A percentile compares a stretch with the other conserved stretches of the same genome.
Conservation (phyloP, 1,140 invertebrate species). For the Zaprionus africanus region DNA sequence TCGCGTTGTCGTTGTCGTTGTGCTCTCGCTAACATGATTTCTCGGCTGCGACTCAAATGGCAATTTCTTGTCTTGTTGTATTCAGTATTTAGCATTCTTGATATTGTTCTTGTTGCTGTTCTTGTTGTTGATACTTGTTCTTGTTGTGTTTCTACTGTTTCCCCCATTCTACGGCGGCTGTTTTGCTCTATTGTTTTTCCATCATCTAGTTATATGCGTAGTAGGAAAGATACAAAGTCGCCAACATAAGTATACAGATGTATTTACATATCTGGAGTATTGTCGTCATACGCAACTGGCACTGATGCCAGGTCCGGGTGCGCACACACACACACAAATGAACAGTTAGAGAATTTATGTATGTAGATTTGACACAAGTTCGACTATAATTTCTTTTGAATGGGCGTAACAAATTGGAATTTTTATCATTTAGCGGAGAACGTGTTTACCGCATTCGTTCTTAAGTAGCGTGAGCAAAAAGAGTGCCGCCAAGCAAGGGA, state of each 20-base stretch:
- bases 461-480: neutral
- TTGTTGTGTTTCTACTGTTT: slow-evolving; percentile 9
- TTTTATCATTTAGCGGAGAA: slow-evolving; percentile 54
- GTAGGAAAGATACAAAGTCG: slow-evolving; percentile 6
- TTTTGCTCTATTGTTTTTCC: slow-evolving; percentile 31
- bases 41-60: slow-evolving; percentile 56
- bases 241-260: slow-evolving; percentile 1
- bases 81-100: slow-evolving; percentile 43
- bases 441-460: slow-evolving; percentile 34
- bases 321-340: neutral
- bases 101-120: slow-evolving; percentile 24
- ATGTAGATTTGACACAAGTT: slow-evolving; percentile 40
- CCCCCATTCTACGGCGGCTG: neutral
- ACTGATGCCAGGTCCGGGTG: slow-evolving; percentile 20
- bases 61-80: slow-evolving; percentile 49
- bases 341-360: slow-evolving; percentile 16
- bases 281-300: slow-evolving; percentile 20
- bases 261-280: slow-evolving; percentile 14
- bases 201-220: slow-evolving; percentile 39
- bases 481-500: neutral
- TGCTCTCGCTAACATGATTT: slow-evolving; percentile 43
- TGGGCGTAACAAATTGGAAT: slow-evolving; percentile 48
- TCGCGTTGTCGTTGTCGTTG: neutral
- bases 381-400: slow-evolving; percentile 48
- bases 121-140: neutral